Conservation (phyloP, 2,113 vertebrate species). For the Gnathochromis pfefferi region DNA sequence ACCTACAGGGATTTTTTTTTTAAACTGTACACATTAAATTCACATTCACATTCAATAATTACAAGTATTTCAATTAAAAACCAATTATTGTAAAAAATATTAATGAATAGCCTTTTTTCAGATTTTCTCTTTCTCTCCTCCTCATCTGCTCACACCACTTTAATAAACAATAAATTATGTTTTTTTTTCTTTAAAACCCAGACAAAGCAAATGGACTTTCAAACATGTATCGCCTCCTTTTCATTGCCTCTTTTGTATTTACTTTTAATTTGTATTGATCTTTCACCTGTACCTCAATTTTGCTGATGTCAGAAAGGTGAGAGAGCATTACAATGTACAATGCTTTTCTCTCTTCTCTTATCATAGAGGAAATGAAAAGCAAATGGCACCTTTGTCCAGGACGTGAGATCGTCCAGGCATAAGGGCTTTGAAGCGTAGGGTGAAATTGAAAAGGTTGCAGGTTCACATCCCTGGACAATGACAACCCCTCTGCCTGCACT, state of each 20-base stretch:
- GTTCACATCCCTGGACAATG: conserved; percentile 77
- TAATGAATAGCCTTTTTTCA: conserved; percentile 11
- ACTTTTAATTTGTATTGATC: conserved; percentile 86
- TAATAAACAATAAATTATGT: conserved; percentile 53
- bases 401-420: conserved; percentile 65
- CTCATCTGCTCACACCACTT: neutral
- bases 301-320: conserved; percentile 73
- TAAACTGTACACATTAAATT: neutral
- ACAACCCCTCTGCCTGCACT: conserved; percentile 66
- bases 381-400: conserved; percentile 77
- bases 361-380: conserved; percentile 77
- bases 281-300: conserved; percentile 65
- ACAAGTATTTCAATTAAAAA: neutral
- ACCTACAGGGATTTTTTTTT: neutral
- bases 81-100: neutral
- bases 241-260: conserved; percentile 71
- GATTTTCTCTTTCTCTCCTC: conserved; percentile 15
- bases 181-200: conserved; percentile 10
- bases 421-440: conserved; percentile 68
- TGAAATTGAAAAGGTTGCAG: conserved; percentile 78
- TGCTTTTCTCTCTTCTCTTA: conserved; percentile 65
- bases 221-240: conserved; percentile 45
- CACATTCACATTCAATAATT: neutral
- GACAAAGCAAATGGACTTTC: conserved; percentile 62
- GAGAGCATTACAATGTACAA: conserved; percentile 78